A percentile compares a stretch with the other conserved stretches of the same genome.
These are phyloP conservation scores for Himalopsyche kuldschensis DNA, from an alignment of 2,888 invertebrate species.

Conservation along the genomic window DNA sequence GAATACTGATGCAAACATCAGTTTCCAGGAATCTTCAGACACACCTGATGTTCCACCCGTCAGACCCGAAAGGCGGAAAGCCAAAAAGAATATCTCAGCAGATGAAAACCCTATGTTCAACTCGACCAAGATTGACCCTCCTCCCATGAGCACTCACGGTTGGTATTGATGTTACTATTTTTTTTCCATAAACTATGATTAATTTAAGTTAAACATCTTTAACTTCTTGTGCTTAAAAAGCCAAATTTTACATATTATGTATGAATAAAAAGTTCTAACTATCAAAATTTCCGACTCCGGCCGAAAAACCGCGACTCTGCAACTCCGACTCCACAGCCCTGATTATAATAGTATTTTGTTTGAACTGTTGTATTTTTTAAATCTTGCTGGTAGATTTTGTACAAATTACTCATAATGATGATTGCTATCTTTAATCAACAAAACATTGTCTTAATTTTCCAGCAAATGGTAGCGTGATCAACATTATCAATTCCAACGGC, in stretches of 20 bases:
- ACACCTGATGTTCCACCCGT: slow-evolving; percentile 24
- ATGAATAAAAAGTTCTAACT: too few species aligned
- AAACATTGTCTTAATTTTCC: slow-evolving; percentile 30
- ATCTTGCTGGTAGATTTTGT: too few species aligned
- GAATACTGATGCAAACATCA: background rate
- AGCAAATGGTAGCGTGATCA: slow-evolving; percentile 58
- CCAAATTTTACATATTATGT: too few species aligned
- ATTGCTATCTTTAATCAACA: too few species aligned
- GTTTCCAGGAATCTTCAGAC: background rate
- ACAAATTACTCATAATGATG: too few species aligned
- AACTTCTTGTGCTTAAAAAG: background rate
- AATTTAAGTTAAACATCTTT: too few species aligned
- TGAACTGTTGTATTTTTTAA: too few species aligned
- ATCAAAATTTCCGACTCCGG: too few species aligned
- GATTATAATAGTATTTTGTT: too few species aligned
- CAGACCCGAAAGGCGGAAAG: slow-evolving; percentile 18
- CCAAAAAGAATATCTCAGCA: slow-evolving; percentile 16
- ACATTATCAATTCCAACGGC: slow-evolving; percentile 53
- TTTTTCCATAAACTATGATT: too few species aligned
- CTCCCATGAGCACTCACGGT: slow-evolving; percentile 29
- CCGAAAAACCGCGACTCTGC: too few species aligned
- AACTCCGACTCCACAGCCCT: too few species aligned
- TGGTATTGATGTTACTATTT: background rate
- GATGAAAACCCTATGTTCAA: background rate
- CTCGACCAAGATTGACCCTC: background rate